Percentiles rank a stretch among this genome's conserved stretches.
These are phyloP conservation scores for Laticauda laticaudata DNA, from an alignment of 2,113 vertebrate genomes.

Conservation along the genomic window DNA sequence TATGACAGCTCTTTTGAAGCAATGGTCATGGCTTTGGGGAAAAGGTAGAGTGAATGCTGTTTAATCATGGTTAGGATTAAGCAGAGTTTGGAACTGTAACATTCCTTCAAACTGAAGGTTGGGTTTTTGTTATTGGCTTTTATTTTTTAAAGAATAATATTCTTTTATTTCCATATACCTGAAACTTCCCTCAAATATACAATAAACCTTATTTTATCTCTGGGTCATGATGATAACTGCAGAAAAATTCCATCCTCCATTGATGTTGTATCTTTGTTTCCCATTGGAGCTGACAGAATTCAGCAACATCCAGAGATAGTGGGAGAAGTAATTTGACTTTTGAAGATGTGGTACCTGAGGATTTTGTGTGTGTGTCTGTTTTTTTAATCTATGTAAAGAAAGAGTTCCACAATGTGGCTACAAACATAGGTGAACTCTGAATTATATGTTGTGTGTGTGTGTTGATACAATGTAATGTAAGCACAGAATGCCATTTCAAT, in stretches of 20 bases:
- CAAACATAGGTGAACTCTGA: background rate
- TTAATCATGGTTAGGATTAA: background rate
- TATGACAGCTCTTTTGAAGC: conserved; percentile 94
- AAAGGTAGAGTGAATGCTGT: conserved; percentile 73
- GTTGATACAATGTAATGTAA: background rate
- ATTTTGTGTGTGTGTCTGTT: background rate
- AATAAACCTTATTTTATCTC: background rate
- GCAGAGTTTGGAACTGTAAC: background rate
- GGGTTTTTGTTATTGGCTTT: fast-evolving
- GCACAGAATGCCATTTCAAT: background rate
- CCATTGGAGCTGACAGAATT: background rate
- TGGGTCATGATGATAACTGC: background rate
- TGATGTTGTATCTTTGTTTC: background rate
- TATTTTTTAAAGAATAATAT: background rate
- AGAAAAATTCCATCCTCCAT: background rate
- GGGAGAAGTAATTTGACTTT: background rate
- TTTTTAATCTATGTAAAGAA: background rate
- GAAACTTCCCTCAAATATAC: background rate
- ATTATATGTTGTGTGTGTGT: background rate
- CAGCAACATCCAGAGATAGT: background rate
- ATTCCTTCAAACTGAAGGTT: background rate
- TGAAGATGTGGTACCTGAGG: background rate
- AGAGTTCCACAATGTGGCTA: background rate
- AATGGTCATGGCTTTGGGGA: conserved; percentile 88
- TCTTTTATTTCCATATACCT: background rate